A percentile compares a stretch with the other conserved stretches of the same genome.
These are phyloP conservation scores for Scleropages formosus DNA, from an alignment of 2,797 vertebrate genomes.

Conservation along the genomic window DNA sequence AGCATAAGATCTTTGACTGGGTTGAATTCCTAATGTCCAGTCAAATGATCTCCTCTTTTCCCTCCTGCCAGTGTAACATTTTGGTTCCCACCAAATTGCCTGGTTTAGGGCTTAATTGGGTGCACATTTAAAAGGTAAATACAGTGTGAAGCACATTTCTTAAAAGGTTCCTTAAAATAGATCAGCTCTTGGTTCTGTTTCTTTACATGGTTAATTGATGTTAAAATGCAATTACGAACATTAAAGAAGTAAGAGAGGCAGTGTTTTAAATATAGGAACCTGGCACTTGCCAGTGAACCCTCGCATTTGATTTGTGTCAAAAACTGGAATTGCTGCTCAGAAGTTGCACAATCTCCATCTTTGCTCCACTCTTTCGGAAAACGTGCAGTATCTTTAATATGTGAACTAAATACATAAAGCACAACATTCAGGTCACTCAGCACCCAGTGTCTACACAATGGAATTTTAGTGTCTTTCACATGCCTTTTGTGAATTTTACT, in stretches of 20 bases:
- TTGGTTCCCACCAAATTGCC: slow-evolving; percentile 4
- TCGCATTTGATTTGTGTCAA: neutral
- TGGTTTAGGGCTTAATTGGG: slow-evolving; percentile 25
- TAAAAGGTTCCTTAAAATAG: slow-evolving; percentile 23
- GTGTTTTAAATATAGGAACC: slow-evolving; percentile 1
- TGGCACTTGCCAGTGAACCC: neutral
- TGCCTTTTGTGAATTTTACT: neutral
- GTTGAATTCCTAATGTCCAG: neutral
- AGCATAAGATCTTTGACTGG: neutral
- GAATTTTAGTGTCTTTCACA: neutral
- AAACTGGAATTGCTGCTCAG: neutral
- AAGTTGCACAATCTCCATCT: neutral
- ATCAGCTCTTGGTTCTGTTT: neutral
- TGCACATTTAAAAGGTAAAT: slow-evolving; percentile 24
- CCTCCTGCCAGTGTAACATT: neutral
- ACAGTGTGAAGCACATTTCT: slow-evolving; percentile 14
- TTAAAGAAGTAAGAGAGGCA: neutral
- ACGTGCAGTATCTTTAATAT: neutral
- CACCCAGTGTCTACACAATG: neutral
- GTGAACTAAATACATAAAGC: neutral
- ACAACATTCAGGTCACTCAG: neutral
- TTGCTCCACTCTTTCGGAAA: neutral
- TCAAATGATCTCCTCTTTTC: neutral
- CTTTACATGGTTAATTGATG: slow-evolving; percentile 6
- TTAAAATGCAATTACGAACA: slow-evolving; percentile 13